Evolutionary conservation across 2,888 invertebrate species (phyloP).

Genomic region (Geotrupes spiniger): DNA sequence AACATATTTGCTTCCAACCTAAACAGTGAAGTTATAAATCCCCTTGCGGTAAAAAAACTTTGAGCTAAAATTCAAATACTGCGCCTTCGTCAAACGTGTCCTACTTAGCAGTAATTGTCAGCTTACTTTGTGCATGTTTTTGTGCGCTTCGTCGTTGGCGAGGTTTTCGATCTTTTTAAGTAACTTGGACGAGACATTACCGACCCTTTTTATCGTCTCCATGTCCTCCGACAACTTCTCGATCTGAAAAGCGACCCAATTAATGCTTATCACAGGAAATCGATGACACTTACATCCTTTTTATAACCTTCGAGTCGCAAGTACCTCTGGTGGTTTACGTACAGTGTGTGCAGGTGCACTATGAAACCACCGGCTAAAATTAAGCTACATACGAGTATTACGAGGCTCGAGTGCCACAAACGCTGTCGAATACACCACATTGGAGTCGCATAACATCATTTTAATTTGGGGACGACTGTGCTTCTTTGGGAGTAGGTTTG

Average conservation of each 20-base stretch:
- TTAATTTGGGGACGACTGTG: constrained; percentile 2
- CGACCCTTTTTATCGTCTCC: constrained; percentile 42
- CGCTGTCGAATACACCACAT: constrained; percentile 36
- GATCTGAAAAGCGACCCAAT: constrained; percentile 39
- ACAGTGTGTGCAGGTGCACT: constrained; percentile 51
- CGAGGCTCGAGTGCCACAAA: constrained; percentile 35
- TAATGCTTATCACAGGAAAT: background rate
- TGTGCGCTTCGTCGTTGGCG: constrained; percentile 20
- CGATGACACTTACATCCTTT: constrained; percentile 46
- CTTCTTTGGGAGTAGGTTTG: background rate
- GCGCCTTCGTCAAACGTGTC: background rate
- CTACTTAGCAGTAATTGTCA: constrained; percentile 20
- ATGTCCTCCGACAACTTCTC: constrained; percentile 49
- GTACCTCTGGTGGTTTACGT: constrained; percentile 51
- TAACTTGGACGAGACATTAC: constrained; percentile 35
- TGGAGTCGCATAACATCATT: constrained; percentile 29
- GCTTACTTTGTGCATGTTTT: constrained; percentile 22
- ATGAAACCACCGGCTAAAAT: constrained; percentile 44
- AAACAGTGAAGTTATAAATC: no score
- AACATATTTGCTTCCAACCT: no score
- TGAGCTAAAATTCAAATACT: background rate
- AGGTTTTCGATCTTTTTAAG: constrained; percentile 21
- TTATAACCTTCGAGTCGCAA: constrained; percentile 50
- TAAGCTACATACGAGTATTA: constrained; percentile 35
- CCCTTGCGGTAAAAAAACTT: no score